These are phyloP conservation scores for Cecropterus lyciades DNA, from an alignment of 1,140 invertebrate genomes.

Conservation along the genomic window DNA sequence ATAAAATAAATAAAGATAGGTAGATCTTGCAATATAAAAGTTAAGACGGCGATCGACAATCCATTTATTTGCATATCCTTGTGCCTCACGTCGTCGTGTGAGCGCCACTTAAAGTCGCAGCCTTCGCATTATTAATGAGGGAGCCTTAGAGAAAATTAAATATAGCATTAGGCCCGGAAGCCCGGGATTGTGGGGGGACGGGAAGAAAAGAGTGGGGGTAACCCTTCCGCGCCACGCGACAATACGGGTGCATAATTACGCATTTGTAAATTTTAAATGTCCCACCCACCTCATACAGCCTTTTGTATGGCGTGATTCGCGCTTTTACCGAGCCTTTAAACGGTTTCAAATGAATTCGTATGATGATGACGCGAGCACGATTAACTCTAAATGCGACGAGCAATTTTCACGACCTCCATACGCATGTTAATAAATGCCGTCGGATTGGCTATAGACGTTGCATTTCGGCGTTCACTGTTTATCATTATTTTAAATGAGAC, in stretches of 20 bases:
- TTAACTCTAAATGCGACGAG: slow-evolving; percentile 65
- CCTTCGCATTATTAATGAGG: slow-evolving; percentile 83
- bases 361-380: slow-evolving; percentile 66
- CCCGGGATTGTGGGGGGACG: slow-evolving; percentile 63
- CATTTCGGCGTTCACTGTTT: slow-evolving; percentile 8
- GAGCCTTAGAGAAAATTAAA: slow-evolving; percentile 84
- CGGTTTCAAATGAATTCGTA: slow-evolving; percentile 70
- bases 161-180: slow-evolving; percentile 83
- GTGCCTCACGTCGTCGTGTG: slow-evolving; percentile 63
- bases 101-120: slow-evolving; percentile 82
- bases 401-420: slow-evolving; percentile 49
- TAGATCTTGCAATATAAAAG: slow-evolving; percentile 1
- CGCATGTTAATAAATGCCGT: slow-evolving; percentile 30
- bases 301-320: slow-evolving; percentile 81
- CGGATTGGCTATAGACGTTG: slow-evolving; percentile 17
- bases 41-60: slow-evolving; percentile 18
- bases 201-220: slow-evolving; percentile 61
- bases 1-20: no score
- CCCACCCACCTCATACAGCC: slow-evolving; percentile 75
- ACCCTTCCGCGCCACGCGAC: slow-evolving; percentile 76
- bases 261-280: slow-evolving; percentile 84
- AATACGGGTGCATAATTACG: slow-evolving; percentile 84
- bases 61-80: slow-evolving; percentile 59
- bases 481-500: slow-evolving; percentile 13
- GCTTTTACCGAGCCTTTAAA: slow-evolving; percentile 71